Conservation (phyloP, 2,888 invertebrate genomes). For the Eupeodes luniger region DNA sequence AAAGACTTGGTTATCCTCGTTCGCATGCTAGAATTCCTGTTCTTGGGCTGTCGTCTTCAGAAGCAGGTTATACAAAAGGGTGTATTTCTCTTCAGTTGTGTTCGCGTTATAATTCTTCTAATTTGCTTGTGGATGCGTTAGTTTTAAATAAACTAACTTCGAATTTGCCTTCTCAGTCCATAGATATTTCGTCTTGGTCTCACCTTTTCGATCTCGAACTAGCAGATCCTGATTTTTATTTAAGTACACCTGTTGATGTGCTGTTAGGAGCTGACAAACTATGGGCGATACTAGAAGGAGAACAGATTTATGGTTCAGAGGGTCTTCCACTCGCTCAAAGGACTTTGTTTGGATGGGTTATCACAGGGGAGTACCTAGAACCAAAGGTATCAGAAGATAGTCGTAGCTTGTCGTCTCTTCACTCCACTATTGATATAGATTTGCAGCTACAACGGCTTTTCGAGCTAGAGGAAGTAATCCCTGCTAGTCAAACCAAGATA, state of each 20-base stretch:
- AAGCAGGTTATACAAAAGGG: conserved; percentile 34
- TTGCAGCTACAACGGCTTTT: not conserved
- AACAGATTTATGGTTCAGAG: conserved; percentile 5
- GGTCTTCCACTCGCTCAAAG: conserved; percentile 27
- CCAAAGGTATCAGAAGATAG: conserved; percentile 1
- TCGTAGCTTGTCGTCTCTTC: conserved; percentile 2
- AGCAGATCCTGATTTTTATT: conserved; percentile 37
- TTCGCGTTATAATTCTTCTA: conserved; percentile 2
- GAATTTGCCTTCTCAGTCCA: conserved; percentile 28
- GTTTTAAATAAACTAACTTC: conserved; percentile 28
- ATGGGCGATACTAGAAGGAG: conserved; percentile 3
- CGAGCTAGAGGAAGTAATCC: conserved; percentile 13
- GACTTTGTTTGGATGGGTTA: conserved; percentile 27
- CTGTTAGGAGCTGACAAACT: conserved; percentile 29
- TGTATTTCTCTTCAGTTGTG: conserved; percentile 11
- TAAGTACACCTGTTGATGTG: conserved; percentile 9
- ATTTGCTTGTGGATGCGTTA: conserved; percentile 9
- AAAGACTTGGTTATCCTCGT: conserved; percentile 7
- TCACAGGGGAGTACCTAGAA: conserved; percentile 19
- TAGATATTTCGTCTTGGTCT: conserved; percentile 30
- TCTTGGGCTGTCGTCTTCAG: conserved; percentile 22
- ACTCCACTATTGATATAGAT: conserved; percentile 25
- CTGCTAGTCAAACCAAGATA: not conserved
- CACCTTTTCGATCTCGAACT: conserved; percentile 33
- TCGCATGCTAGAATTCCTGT: conserved; percentile 20